These are phyloP conservation scores for Mechanitis mazaeus DNA, from an alignment of 2,888 invertebrate genomes.

Conservation along the genomic window DNA sequence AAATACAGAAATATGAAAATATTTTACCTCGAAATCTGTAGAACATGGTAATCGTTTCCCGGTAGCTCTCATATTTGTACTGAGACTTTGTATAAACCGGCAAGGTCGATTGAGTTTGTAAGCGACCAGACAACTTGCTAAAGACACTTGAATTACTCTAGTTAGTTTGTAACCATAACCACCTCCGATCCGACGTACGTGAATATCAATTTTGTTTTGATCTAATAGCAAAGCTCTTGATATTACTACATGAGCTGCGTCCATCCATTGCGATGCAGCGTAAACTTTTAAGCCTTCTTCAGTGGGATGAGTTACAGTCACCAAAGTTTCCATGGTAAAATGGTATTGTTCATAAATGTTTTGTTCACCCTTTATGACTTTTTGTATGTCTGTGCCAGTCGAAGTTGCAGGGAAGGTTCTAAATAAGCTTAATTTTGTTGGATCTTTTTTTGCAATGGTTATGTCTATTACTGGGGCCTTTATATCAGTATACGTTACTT, in stretches of 20 bases:
- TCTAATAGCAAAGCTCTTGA: constrained; percentile 70
- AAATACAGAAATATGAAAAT: neutral
- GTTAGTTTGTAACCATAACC: constrained; percentile 85
- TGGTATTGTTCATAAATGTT: constrained; percentile 77
- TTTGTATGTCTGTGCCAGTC: constrained; percentile 37
- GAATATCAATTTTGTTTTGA: constrained; percentile 41
- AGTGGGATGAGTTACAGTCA: constrained; percentile 74
- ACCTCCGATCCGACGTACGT: constrained; percentile 83
- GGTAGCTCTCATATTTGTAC: constrained; percentile 77
- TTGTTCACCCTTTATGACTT: constrained; percentile 44
- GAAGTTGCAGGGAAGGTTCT: constrained; percentile 32
- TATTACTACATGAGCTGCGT: constrained; percentile 65
- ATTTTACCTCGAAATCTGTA: constrained; percentile 58
- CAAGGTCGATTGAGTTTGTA: constrained; percentile 77
- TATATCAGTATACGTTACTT: constrained; percentile 65
- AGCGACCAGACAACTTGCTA: constrained; percentile 81
- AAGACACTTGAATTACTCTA: constrained; percentile 69
- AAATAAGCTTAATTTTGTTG: constrained; percentile 33
- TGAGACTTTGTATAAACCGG: constrained; percentile 77
- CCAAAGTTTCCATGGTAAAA: constrained; percentile 80
- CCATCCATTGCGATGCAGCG: constrained; percentile 75
- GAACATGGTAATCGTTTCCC: constrained; percentile 70
- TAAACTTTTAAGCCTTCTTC: constrained; percentile 81
- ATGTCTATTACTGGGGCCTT: constrained; percentile 45
- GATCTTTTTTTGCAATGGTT: constrained; percentile 38